Percentiles rank a stretch among this genome's conserved stretches.
Evolutionary conservation across 2,888 invertebrate genomes (phyloP).

Genomic region (Lypha dubia): DNA sequence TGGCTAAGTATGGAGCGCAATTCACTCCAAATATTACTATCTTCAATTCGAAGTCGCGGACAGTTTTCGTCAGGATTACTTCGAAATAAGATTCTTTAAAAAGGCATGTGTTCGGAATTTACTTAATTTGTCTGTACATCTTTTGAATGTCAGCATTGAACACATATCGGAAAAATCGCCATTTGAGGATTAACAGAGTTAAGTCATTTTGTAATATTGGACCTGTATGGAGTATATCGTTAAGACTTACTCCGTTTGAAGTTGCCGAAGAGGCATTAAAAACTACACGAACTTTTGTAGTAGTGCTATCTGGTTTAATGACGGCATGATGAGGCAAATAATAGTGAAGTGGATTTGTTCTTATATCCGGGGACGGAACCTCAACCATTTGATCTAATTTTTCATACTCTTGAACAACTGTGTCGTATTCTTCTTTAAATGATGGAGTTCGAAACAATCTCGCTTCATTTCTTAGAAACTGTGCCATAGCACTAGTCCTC

Average conservation of each 20-base stretch:
- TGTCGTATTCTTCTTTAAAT: constrained; percentile 48
- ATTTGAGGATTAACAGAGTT: constrained; percentile 8
- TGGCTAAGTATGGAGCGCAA: constrained; percentile 15
- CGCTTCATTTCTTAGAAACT: constrained; percentile 43
- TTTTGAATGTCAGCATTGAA: constrained; percentile 1
- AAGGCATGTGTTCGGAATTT: not conserved
- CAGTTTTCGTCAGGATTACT: not conserved
- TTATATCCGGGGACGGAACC: not conserved
- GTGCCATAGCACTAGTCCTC: constrained; percentile 7
- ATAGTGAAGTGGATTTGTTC: no score
- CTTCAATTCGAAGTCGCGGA: not conserved
- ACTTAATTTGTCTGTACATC: not conserved
- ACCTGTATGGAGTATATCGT: not conserved
- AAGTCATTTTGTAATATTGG: constrained; percentile 1
- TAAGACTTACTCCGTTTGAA: not conserved
- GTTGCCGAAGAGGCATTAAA: constrained; percentile 2
- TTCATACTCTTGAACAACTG: constrained; percentile 14
- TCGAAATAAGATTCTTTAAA: not conserved
- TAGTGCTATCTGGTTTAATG: not conserved
- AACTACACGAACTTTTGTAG: constrained; percentile 2
- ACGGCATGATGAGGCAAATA: not conserved
- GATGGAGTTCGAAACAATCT: constrained; percentile 10
- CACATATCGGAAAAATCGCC: not conserved
- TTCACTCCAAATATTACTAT: constrained; percentile 20
- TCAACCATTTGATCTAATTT: not conserved